These are phyloP conservation scores for Syngnathus floridae DNA, from an alignment of 2,113 vertebrate species.

Conservation along the genomic window DNA sequence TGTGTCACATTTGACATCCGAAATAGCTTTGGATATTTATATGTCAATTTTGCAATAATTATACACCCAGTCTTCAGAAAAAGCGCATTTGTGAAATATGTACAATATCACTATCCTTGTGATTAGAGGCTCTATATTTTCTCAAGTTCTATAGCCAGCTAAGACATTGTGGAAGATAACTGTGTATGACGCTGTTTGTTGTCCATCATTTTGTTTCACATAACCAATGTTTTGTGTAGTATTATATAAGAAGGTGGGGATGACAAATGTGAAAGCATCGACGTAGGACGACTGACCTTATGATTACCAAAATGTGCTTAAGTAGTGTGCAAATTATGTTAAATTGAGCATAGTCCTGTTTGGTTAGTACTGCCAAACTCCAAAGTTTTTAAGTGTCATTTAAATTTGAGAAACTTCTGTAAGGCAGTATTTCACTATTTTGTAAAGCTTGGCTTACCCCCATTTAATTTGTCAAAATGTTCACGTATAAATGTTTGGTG, in stretches of 20 bases:
- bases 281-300: constrained; percentile 65
- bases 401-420: constrained; percentile 38
- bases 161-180: constrained; percentile 33
- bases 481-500: constrained; percentile 13
- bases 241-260: constrained; percentile 23
- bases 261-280: constrained; percentile 50
- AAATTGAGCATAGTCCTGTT: constrained; percentile 40
- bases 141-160: constrained; percentile 28
- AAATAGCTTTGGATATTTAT: constrained; percentile 57
- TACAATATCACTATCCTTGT: constrained; percentile 23
- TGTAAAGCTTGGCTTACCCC: not conserved
- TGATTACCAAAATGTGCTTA: constrained; percentile 70
- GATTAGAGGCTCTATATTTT: constrained; percentile 35
- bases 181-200: constrained; percentile 42
- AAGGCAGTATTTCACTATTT: constrained; percentile 32
- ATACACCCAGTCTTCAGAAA: constrained; percentile 42
- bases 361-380: constrained; percentile 58
- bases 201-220: constrained; percentile 46
- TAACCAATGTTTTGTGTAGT: constrained; percentile 54
- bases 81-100: constrained; percentile 26
- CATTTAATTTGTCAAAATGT: not conserved
- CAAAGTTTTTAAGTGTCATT: constrained; percentile 62
- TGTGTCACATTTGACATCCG: constrained; percentile 55
- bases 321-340: constrained; percentile 48
- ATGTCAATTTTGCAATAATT: constrained; percentile 62